phyloP scores from a whole-genome alignment of 2,797 vertebrate species.

The Phoeniculus purpureus region DNA sequence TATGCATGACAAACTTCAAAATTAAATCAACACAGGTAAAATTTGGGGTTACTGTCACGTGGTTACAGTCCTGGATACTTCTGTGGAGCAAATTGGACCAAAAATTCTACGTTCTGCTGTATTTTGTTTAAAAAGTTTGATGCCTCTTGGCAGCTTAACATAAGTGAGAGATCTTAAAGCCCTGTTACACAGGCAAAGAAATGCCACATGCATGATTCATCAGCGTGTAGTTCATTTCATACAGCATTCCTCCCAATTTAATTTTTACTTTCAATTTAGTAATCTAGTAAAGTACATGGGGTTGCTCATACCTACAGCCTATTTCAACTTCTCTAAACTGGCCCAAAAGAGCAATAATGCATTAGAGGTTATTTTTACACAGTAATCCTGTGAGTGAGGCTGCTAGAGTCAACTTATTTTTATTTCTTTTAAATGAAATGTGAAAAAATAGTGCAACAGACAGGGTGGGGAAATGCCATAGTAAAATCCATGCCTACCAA shows the following conservation, averaged over 20 bases:
- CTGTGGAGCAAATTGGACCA: background rate
- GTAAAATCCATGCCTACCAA: constrained; percentile 13
- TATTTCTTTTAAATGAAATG: constrained; percentile 5
- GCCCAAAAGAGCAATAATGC: background rate
- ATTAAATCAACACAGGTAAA: background rate
- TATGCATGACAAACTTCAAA: background rate
- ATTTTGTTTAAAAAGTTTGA: background rate
- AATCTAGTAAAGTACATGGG: background rate
- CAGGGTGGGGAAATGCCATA: background rate
- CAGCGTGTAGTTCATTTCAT: background rate
- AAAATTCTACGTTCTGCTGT: background rate
- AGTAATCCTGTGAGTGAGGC: background rate
- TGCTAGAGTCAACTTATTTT: background rate
- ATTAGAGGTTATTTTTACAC: background rate
- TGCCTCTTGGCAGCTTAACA: background rate
- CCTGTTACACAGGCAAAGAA: background rate
- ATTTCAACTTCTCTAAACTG: background rate
- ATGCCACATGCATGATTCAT: background rate
- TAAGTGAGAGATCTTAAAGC: background rate
- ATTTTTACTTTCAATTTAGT: background rate
- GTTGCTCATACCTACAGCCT: background rate
- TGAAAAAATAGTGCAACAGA: constrained; percentile 9
- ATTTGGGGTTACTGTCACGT: background rate
- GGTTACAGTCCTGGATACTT: background rate
- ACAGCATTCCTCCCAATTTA: background rate